These are phyloP conservation scores for Stratiolaelaps scimitus DNA, from an alignment of 1,140 invertebrate genomes.

Conservation along the genomic window DNA sequence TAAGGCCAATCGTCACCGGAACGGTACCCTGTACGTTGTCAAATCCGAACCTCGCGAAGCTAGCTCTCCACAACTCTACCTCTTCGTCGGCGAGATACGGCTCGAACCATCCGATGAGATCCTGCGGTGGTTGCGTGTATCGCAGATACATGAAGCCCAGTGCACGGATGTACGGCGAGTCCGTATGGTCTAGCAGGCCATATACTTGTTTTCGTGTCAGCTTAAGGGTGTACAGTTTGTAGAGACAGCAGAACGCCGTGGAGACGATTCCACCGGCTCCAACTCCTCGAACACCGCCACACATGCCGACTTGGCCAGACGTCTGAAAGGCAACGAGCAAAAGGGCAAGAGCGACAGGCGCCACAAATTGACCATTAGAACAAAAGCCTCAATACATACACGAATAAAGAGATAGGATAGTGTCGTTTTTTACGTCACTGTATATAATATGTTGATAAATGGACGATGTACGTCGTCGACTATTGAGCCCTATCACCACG, in stretches of 20 bases:
- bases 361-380: too few relatives aligned
- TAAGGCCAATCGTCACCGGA: background rate
- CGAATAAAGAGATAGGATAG: too few relatives aligned
- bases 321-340: constrained; percentile 29
- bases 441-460: too few relatives aligned
- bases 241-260: constrained; percentile 93
- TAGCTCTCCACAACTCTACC: constrained; percentile 45
- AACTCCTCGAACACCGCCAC: constrained; percentile 94
- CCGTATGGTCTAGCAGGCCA: constrained; percentile 81
- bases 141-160: constrained; percentile 90
- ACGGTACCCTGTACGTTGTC: background rate
- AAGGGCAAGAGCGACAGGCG: constrained; percentile 15
- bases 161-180: constrained; percentile 93
- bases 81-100: constrained; percentile 90
- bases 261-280: constrained; percentile 98
- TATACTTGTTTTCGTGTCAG: constrained; percentile 93
- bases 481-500: too few relatives aligned
- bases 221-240: constrained; percentile 91
- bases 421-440: too few relatives aligned
- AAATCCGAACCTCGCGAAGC: constrained; percentile 3
- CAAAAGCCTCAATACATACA: too few relatives aligned
- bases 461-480: too few relatives aligned
- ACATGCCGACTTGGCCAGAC: constrained; percentile 77
- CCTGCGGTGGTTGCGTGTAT: constrained; percentile 87
- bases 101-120: constrained; percentile 93